Evolutionary conservation across 2,797 vertebrate genomes (phyloP).

Genomic region (Betta splendens): DNA sequence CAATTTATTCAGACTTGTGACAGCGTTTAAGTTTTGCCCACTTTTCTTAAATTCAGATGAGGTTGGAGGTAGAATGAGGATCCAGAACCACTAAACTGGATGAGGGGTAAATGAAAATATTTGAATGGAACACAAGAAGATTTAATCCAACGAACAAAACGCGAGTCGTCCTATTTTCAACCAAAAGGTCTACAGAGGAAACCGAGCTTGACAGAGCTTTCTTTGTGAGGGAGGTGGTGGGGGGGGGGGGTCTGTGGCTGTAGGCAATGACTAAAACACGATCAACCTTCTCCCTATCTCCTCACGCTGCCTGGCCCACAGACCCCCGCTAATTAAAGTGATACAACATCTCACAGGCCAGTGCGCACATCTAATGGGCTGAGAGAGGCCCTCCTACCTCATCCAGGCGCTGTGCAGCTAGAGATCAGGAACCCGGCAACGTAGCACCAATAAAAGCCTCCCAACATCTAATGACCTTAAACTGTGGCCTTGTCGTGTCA

Average conservation of each 20-base stretch:
- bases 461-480: slow-evolving; percentile 20
- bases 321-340: slow-evolving; percentile 81
- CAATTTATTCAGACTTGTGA: slow-evolving; percentile 60
- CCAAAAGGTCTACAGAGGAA: slow-evolving; percentile 36
- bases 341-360: slow-evolving; percentile 82
- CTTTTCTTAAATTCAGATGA: slow-evolving; percentile 40
- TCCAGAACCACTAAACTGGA: slow-evolving; percentile 8
- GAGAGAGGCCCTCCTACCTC: slow-evolving; percentile 56
- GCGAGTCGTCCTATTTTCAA: slow-evolving; percentile 12
- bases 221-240: slow-evolving; percentile 22
- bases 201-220: slow-evolving; percentile 57
- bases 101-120: slow-evolving; percentile 7
- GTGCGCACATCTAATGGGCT: slow-evolving; percentile 78
- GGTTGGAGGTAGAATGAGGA: slow-evolving; percentile 32
- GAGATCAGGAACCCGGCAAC: slow-evolving; percentile 44
- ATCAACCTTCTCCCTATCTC: slow-evolving; percentile 65
- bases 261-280: slow-evolving; percentile 72
- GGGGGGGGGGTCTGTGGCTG: slow-evolving; percentile 44
- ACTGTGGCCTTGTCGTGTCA: slow-evolving; percentile 11
- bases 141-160: neutral
- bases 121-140: slow-evolving; percentile 4
- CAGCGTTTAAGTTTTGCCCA: slow-evolving; percentile 52
- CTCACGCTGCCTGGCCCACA: slow-evolving; percentile 58
- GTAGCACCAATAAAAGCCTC: slow-evolving; percentile 24
- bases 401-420: slow-evolving; percentile 30